Conservation (phyloP, 1,140 invertebrate genomes). For the Tetranychus cinnabarinus region DNA sequence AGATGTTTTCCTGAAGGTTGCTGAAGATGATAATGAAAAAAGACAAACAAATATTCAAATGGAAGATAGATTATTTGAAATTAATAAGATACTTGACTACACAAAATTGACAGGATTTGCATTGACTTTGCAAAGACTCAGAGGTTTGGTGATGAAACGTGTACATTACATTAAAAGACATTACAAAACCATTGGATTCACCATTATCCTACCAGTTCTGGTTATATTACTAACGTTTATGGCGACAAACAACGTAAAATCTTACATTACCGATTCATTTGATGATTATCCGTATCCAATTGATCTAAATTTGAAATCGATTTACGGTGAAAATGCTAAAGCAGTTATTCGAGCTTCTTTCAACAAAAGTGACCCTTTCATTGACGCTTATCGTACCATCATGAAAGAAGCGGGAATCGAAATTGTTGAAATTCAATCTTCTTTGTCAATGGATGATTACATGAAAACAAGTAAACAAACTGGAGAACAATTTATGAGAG, state of each 20-base stretch:
- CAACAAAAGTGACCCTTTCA: background rate
- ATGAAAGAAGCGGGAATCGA: too few relatives aligned
- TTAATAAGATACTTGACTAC: too few relatives aligned
- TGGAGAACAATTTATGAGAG: too few relatives aligned
- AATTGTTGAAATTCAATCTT: too few relatives aligned
- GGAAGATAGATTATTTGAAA: too few relatives aligned
- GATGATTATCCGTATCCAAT: background rate
- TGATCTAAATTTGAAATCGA: background rate
- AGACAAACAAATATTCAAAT: too few relatives aligned
- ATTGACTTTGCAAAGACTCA: constrained; percentile 2
- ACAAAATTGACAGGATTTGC: too few relatives aligned
- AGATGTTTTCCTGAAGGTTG: constrained; percentile 35
- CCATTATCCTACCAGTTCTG: constrained; percentile 9
- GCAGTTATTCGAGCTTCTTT: background rate
- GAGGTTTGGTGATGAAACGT: constrained; percentile 12
- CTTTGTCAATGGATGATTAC: too few relatives aligned
- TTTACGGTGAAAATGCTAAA: background rate
- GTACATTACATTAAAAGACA: constrained; percentile 13
- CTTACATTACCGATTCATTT: background rate
- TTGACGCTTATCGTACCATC: background rate
- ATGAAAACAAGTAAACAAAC: too few relatives aligned
- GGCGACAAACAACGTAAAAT: background rate
- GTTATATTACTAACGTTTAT: background rate
- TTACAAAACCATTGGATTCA: constrained; percentile 7
- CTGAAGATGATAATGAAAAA: background rate